A percentile compares a stretch with the other conserved stretches of the same genome.
Evolutionary conservation across 2,113 vertebrate genomes (phyloP).

Genomic region (Gallinago undulata): DNA sequence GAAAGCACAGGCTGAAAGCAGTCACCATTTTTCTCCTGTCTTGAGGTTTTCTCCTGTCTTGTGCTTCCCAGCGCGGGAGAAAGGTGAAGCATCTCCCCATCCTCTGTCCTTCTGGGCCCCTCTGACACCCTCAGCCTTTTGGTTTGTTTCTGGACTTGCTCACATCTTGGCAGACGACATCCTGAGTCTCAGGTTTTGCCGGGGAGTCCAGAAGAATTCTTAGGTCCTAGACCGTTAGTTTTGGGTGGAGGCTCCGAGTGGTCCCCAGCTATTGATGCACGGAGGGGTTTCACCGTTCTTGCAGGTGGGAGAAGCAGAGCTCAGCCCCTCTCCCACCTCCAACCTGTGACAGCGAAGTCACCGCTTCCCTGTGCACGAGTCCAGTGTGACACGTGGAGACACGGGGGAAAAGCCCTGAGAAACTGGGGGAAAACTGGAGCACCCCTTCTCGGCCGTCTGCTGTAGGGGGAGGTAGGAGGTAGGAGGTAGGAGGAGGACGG

Average conservation of each 20-base stretch:
- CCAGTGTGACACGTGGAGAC: accelerated
- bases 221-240: background rate
- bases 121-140: background rate
- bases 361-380: background rate
- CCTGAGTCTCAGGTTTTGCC: background rate
- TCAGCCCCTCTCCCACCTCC: background rate
- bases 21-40: background rate
- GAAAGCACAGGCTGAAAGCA: background rate
- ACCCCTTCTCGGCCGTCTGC: background rate
- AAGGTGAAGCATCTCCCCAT: background rate
- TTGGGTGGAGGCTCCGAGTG: background rate
- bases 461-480: background rate
- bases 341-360: background rate
- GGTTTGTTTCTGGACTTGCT: background rate
- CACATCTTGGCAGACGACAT: background rate
- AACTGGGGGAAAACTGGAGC: background rate
- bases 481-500: no score
- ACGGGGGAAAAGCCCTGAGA: background rate
- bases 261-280: background rate
- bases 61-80: background rate
- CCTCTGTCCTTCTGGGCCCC: background rate
- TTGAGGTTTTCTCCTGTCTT: background rate
- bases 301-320: background rate
- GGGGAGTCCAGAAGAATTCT: background rate
- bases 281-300: background rate